Percentiles rank a stretch among this genome's conserved stretches.
These are phyloP conservation scores for Lepidurus arcticus DNA, from an alignment of 1,140 invertebrate genomes.

Conservation along the genomic window DNA sequence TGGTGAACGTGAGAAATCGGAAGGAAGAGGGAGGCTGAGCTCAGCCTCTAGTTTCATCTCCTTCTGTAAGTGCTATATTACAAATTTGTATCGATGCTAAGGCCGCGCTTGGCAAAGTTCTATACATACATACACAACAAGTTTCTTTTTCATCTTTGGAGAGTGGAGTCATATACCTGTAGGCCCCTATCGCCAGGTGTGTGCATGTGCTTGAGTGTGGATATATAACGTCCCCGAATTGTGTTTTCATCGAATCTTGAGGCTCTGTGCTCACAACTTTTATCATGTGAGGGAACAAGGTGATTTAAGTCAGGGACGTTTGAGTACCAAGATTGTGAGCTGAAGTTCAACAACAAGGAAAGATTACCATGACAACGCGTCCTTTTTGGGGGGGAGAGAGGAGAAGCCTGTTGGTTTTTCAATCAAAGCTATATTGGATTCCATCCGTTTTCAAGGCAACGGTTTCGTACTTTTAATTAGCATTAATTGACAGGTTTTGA, in stretches of 20 bases:
- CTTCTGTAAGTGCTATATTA: neutral
- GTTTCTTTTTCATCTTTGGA: too few species aligned
- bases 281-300: neutral
- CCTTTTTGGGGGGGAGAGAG: too few species aligned
- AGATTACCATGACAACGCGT: neutral
- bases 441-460: neutral
- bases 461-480: neutral
- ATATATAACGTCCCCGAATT: neutral
- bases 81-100: constrained; percentile 16
- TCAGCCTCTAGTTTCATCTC: neutral
- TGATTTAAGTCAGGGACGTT: too few species aligned
- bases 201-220: too few species aligned
- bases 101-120: constrained; percentile 13
- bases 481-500: neutral
- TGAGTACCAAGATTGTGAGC: too few species aligned
- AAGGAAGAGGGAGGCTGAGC: neutral
- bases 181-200: too few species aligned
- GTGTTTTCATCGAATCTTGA: neutral
- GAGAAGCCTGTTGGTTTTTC: neutral
- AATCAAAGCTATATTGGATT: neutral
- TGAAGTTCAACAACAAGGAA: neutral
- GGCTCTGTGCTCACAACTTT: too few species aligned
- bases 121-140: neutral
- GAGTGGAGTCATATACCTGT: too few species aligned
- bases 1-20: neutral